Conservation (phyloP, 2,113 vertebrate genomes). For the Salvator merianae region DNA sequence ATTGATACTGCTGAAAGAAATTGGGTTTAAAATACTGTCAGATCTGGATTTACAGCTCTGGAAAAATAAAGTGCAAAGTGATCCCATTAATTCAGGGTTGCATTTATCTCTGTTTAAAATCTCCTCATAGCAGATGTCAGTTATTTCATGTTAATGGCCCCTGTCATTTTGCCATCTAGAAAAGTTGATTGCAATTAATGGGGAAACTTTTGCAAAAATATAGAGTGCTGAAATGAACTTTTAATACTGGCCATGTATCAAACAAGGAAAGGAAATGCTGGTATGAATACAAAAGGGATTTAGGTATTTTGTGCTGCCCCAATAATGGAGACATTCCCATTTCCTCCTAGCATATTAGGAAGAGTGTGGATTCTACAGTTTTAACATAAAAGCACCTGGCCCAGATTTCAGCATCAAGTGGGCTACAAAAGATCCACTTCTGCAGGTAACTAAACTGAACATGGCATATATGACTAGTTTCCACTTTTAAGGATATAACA, state of each 20-base stretch:
- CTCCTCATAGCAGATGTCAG: background rate
- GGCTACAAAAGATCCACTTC: background rate
- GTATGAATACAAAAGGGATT: background rate
- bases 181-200: background rate
- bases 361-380: background rate
- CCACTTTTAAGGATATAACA: too few species aligned
- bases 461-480: background rate
- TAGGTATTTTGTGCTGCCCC: background rate
- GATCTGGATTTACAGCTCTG: background rate
- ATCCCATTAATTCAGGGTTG: background rate
- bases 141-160: background rate
- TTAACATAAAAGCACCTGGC: background rate
- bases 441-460: background rate
- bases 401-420: background rate
- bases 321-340: background rate
- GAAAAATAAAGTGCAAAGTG: background rate
- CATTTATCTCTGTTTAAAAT: slow-evolving; percentile 14
- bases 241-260: background rate
- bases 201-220: background rate
- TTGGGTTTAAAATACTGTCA: background rate
- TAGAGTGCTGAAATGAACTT: background rate
- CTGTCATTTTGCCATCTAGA: slow-evolving; percentile 1
- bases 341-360: background rate
- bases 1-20: background rate
- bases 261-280: background rate